Evolutionary conservation across 2,113 vertebrate species (phyloP).

Genomic region (Hemibagrus wyckioides): DNA sequence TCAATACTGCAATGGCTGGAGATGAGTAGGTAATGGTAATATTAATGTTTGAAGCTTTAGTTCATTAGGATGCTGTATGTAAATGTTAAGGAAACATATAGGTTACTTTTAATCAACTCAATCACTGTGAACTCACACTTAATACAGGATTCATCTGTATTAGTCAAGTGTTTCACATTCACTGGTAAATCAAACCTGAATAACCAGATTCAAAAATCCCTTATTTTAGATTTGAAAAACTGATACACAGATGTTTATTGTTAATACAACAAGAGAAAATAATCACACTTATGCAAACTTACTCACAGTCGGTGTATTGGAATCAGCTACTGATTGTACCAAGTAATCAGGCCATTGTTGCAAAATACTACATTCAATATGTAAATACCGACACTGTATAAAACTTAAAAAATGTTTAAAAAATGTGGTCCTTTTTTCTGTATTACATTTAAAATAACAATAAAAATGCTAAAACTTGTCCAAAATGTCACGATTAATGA

Average conservation of each 20-base stretch:
- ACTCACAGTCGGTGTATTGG: background rate
- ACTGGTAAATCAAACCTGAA: background rate
- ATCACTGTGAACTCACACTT: background rate
- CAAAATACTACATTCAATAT: background rate
- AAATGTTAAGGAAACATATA: background rate
- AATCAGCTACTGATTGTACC: background rate
- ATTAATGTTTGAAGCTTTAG: background rate
- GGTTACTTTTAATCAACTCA: background rate
- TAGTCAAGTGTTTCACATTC: background rate
- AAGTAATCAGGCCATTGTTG: background rate
- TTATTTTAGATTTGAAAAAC: background rate
- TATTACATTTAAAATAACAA: background rate
- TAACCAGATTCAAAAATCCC: background rate
- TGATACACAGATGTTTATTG: constrained; percentile 1
- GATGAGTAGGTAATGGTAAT: background rate
- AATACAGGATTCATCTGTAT: background rate
- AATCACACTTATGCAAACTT: background rate
- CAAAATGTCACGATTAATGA: background rate
- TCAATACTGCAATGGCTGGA: background rate
- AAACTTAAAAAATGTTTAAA: constrained; percentile 35
- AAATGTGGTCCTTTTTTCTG: background rate
- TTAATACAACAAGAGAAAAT: background rate
- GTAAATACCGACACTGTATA: background rate
- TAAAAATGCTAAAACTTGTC: background rate
- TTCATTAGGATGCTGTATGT: background rate